A percentile compares a stretch with the other conserved stretches of the same genome.
These are phyloP conservation scores for Drosophila parthenogenetica DNA, from an alignment of 2,888 invertebrate genomes.

Conservation along the genomic window DNA sequence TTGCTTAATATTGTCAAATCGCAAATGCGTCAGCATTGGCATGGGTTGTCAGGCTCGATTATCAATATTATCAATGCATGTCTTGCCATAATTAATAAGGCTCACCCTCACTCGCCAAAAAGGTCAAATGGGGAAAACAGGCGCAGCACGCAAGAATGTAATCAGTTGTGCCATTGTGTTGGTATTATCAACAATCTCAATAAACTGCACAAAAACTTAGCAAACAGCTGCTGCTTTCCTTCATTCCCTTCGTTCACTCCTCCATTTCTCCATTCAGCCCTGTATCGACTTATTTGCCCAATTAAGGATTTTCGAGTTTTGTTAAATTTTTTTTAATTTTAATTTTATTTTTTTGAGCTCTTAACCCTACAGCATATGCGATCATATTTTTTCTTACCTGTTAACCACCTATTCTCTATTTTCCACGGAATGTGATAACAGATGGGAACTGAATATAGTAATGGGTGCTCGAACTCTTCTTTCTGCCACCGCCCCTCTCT, in stretches of 20 bases:
- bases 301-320: slow-evolving; percentile 73
- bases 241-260: not conserved
- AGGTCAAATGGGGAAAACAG: slow-evolving; percentile 7
- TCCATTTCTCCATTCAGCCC: slow-evolving; percentile 17
- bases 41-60: slow-evolving; percentile 37
- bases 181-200: slow-evolving; percentile 40
- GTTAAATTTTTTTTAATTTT: slow-evolving; percentile 46
- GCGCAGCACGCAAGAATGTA: slow-evolving; percentile 64
- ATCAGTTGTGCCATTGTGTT: slow-evolving; percentile 56
- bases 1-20: slow-evolving; percentile 28
- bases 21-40: not conserved
- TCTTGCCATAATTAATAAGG: slow-evolving; percentile 74
- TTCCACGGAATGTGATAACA: slow-evolving; percentile 65
- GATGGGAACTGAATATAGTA: slow-evolving; percentile 48
- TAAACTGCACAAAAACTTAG: slow-evolving; percentile 26
- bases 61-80: slow-evolving; percentile 72
- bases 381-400: slow-evolving; percentile 43
- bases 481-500: not conserved
- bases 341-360: slow-evolving; percentile 32
- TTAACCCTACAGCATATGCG: slow-evolving; percentile 39
- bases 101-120: slow-evolving; percentile 50
- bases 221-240: slow-evolving; percentile 59
- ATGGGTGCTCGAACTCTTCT: slow-evolving; percentile 19
- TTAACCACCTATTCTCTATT: slow-evolving; percentile 48
- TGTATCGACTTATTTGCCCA: slow-evolving; percentile 54